Evolutionary conservation across 2,797 vertebrate species (phyloP).

Genomic region (Trichosurus vulpecula): DNA sequence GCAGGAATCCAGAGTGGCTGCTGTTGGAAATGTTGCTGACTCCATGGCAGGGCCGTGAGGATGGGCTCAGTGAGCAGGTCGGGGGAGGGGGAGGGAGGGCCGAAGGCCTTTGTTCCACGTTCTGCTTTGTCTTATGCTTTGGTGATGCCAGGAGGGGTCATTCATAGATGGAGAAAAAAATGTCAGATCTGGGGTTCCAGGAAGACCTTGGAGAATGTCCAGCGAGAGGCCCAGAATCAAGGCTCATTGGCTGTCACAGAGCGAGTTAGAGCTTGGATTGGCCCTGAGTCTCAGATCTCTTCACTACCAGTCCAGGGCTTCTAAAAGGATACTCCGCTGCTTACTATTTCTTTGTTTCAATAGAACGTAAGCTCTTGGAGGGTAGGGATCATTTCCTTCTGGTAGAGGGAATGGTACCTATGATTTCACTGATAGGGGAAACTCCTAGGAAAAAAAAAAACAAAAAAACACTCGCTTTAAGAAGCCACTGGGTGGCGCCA

Average conservation of each 20-base stretch:
- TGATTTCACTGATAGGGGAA: neutral
- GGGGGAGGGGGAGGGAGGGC: neutral
- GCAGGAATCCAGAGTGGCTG: neutral
- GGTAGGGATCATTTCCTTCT: neutral
- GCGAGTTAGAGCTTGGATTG: neutral
- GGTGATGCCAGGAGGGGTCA: neutral
- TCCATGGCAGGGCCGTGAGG: neutral
- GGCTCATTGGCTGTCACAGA: too few species aligned
- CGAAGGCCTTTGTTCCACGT: neutral
- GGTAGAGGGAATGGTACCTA: neutral
- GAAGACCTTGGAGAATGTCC: neutral
- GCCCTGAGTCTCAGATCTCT: neutral
- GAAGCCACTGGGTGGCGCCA: neutral
- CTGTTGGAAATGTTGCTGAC: too few species aligned
- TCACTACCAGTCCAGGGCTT: neutral
- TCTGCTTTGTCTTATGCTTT: neutral
- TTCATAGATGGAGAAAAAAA: neutral
- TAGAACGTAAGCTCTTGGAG: neutral
- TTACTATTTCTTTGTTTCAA: neutral
- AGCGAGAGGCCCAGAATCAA: neutral
- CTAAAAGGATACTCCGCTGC: neutral
- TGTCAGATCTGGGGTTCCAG: neutral
- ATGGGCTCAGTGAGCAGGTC: neutral
- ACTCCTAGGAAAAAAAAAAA: neutral
- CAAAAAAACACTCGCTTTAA: neutral